Conservation (phyloP, 2,797 vertebrate species). For the Manis javanica region DNA sequence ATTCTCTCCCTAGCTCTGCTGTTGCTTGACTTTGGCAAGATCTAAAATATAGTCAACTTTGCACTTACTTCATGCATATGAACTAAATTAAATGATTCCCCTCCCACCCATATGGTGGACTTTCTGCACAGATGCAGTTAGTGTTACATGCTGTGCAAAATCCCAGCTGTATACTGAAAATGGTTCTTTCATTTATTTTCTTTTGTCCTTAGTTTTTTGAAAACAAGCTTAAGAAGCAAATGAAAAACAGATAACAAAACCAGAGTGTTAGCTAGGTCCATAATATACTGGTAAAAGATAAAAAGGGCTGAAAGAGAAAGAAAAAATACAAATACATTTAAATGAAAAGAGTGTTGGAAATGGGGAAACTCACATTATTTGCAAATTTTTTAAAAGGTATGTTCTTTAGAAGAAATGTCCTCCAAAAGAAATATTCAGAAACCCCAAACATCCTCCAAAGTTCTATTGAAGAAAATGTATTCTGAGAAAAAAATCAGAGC, state of each 20-base stretch:
- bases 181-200: conserved; percentile 65
- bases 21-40: conserved; percentile 52
- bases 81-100: conserved; percentile 81
- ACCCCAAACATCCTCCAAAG: background rate
- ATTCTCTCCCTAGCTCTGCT: conserved; percentile 34
- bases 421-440: background rate
- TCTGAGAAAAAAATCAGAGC: background rate
- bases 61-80: conserved; percentile 79
- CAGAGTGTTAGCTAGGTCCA: background rate
- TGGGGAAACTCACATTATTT: background rate
- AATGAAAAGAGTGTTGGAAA: background rate
- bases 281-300: background rate
- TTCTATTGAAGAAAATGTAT: background rate
- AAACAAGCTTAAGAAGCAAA: conserved; percentile 47
- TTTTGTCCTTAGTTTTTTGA: conserved; percentile 41
- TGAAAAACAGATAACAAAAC: conserved; percentile 2
- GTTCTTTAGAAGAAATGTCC: background rate
- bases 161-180: conserved; percentile 76
- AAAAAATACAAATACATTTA: background rate
- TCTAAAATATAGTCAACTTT: conserved; percentile 81
- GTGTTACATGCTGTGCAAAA: conserved; percentile 76
- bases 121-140: conserved; percentile 83
- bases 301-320: background rate
- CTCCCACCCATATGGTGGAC: conserved; percentile 82
- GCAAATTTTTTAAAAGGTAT: background rate